Evolutionary conservation across 2,888 invertebrate genomes (phyloP).

Genomic region (Scaeva pyrastri): DNA sequence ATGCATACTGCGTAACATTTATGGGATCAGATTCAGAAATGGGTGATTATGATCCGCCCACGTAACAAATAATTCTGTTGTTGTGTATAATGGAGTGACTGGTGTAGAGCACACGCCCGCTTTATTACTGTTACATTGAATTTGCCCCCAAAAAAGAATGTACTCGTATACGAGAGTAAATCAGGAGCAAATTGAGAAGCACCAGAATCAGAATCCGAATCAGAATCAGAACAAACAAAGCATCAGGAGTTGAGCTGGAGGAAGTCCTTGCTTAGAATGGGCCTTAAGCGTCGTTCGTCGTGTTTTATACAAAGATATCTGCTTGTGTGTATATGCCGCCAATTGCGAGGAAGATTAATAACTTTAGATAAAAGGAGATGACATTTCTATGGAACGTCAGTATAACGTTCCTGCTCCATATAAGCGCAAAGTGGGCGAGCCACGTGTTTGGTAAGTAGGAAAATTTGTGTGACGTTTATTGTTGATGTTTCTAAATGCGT

Average conservation of each 20-base stretch:
- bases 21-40: slow-evolving; percentile 52
- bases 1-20: slow-evolving; percentile 49
- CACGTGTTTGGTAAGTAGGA: slow-evolving; percentile 55
- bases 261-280: slow-evolving; percentile 65
- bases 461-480: slow-evolving; percentile 71
- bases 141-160: slow-evolving; percentile 59
- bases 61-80: slow-evolving; percentile 68
- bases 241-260: slow-evolving; percentile 33
- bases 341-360: slow-evolving; percentile 74
- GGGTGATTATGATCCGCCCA: slow-evolving; percentile 75
- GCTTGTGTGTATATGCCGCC: slow-evolving; percentile 40
- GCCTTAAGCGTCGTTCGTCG: slow-evolving; percentile 12
- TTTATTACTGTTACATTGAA: slow-evolving; percentile 78
- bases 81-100: slow-evolving; percentile 80
- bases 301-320: slow-evolving; percentile 5
- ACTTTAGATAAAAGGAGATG: slow-evolving; percentile 71
- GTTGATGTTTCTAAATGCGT: slow-evolving; percentile 63
- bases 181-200: slow-evolving; percentile 14
- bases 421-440: not conserved
- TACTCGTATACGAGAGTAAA: not conserved
- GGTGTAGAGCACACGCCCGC: slow-evolving; percentile 81
- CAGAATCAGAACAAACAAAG: not conserved
- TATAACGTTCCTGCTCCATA: not conserved
- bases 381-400: slow-evolving; percentile 34
- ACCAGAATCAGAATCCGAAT: not conserved